Conservation (phyloP, 2,888 invertebrate genomes). For the Oegoconia quadripuncta region DNA sequence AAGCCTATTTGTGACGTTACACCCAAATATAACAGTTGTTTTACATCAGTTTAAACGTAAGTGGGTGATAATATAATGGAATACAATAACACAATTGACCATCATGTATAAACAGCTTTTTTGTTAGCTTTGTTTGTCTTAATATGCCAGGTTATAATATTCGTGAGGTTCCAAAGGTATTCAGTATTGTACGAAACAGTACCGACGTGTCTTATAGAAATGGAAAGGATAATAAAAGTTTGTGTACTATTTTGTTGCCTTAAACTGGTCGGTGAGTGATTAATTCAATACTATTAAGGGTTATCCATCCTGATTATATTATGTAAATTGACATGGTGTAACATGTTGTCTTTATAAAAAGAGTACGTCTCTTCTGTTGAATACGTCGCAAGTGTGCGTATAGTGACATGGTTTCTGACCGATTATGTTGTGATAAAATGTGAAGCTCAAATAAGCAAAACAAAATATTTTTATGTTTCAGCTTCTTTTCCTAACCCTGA, state of each 20-base stretch:
- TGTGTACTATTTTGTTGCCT: constrained; percentile 33
- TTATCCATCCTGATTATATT: no score
- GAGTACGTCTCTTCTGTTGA: no score
- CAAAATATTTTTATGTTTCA: constrained; percentile 3
- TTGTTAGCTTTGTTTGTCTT: constrained; percentile 31
- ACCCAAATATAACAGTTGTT: constrained; percentile 22
- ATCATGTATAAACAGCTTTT: constrained; percentile 52
- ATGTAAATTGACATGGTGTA: no score
- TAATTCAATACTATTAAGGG: background rate
- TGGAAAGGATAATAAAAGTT: constrained; percentile 31
- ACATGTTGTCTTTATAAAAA: no score
- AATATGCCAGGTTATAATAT: constrained; percentile 33
- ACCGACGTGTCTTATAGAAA: constrained; percentile 34
- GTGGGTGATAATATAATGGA: constrained; percentile 16
- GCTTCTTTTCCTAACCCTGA: constrained; percentile 18
- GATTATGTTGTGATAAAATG: no score
- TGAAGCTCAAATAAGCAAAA: no score
- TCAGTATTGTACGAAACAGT: constrained; percentile 39
- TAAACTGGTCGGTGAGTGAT: constrained; percentile 39
- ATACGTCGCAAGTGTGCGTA: no score
- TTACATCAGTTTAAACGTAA: constrained; percentile 10
- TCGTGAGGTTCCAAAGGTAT: constrained; percentile 26
- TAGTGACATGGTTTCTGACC: no score
- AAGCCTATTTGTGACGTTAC: constrained; percentile 24
- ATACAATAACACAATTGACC: constrained; percentile 27